Base-by-base conservation (phyloP, 2,113 vertebrate genomes). In the Ceyx cyanopectus region DNA sequence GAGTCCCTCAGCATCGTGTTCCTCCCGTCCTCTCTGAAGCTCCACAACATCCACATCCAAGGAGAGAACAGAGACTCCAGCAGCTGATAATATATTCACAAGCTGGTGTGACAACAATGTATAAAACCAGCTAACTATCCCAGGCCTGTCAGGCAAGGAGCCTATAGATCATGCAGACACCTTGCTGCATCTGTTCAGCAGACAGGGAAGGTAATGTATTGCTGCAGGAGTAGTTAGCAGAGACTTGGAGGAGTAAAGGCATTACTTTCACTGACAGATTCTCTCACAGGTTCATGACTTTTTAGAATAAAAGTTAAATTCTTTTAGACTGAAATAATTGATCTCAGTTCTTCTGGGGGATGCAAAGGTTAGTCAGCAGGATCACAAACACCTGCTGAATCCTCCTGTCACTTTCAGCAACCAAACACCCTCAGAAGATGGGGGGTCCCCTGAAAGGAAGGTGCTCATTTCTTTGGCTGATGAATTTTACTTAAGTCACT, bases 111-210 rank as follows among this genome's bases (percentile, higher is more conserved):
- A 88, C 70, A 87, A 85, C 74, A 74, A 74, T 10, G 81, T 85
- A 48, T 72, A 85, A 85, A 94, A 76, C 57, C 89, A 61, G 21
- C 92, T 91, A 74, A 84, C 90, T 91, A 84, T 34, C 63, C 88
- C 76, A 40, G 77, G 69, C 90, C 41, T 74, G 57, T 79, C 70
- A 89, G 75, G 56, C 70, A 92, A 92, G 86, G 15, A 66, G 45
- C 60, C 87, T 85, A 96, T 97, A 97, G 97, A 96, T 97, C 96
- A 96, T 2, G 4, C 57, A 86, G 72, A 85, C 79, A 53, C 72
- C 73, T 81, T 72, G 45, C 61, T 24, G 18, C 50, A 60, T 79
- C 93, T 95, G 70, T 70, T 96, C 93, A 51, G 53, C 69, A 95
- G 81, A 95, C 88, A 81, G 60, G 82, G 87, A 81, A 90, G 70